Base-by-base conservation (phyloP, 2,113 vertebrate species). In the Synodontis membranacea region DNA sequence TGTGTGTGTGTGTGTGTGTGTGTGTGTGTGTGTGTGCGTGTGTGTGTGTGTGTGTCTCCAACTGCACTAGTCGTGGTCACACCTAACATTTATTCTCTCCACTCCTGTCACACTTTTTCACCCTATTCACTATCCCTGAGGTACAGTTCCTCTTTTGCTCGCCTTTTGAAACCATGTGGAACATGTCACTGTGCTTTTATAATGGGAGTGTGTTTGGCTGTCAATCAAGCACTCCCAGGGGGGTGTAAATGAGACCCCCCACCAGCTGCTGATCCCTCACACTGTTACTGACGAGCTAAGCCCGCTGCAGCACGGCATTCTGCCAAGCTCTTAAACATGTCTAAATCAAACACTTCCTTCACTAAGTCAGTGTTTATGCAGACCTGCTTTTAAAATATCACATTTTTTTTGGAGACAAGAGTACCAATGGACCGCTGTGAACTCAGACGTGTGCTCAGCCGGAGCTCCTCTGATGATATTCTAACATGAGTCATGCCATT, bases 371-470 rank as follows among this genome's bases (percentile, higher is more conserved):
- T 80, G 31, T 88, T 86, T 89, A 86, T 84, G 62, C 60, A 80
- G 64, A 72, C 17, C 50, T 78, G 89, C 89, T 93, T 93, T 92
- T 92, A 94, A 94, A 93, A 94, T 93, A 94, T 92, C 92, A 91
- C 91, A 89, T 93, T 92, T 93, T 93, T 91, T 92, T 91, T 88
- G 88, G 91, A 94, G 91, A 94, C 90, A 80, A 89, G 58, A 84
- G 74, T 87, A 76, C 90, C 84, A 52, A 46, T 58, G 82, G 60
- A 37, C 56, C 15, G 14, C 58, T 64, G 60, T 66, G 46, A 68
- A 86, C 62, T 79, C 54, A 72, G 44, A 74, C 28, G 6, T 14
- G 75, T 81, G 72, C 72, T 37, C 42, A 64, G 76, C 37, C 64
- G n/a, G 34, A 74, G 25, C 17, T 54, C 9, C 76, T 44, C 75